These are phyloP conservation scores for Sitobion miscanthi DNA, from an alignment of 1,140 invertebrate species.

Conservation along the genomic window DNA sequence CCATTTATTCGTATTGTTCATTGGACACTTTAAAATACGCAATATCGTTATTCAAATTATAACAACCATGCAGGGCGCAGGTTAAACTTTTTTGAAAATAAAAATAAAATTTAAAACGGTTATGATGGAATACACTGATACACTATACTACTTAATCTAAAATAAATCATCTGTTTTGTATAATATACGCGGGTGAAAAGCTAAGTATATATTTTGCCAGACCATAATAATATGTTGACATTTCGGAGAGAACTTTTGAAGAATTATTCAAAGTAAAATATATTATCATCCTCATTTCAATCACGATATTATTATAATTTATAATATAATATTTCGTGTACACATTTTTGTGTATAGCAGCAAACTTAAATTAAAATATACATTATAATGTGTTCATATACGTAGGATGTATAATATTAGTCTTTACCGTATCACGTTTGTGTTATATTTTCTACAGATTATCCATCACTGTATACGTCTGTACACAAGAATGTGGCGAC, in stretches of 20 bases:
- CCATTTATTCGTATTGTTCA: neutral
- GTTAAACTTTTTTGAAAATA: neutral
- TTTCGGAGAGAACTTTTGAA: neutral
- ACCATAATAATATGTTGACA: neutral
- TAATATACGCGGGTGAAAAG: neutral
- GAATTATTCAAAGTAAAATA: neutral
- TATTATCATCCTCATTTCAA: neutral
- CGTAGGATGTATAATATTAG: neutral
- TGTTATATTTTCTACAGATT: slow-evolving; percentile 16
- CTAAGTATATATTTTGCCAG: neutral
- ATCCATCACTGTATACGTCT: neutral
- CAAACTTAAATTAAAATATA: neutral
- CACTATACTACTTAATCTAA: neutral
- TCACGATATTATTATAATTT: slow-evolving; percentile 3
- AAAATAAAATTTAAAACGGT: neutral
- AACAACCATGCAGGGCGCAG: neutral
- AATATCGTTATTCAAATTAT: neutral
- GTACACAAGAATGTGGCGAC: neutral
- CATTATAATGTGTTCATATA: neutral
- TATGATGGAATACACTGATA: neutral
- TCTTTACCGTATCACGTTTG: neutral
- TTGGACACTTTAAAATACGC: neutral
- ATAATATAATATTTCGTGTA: neutral
- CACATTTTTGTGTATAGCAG: neutral
- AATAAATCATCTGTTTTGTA: neutral